These are phyloP conservation scores for Drosophila burlai DNA, from an alignment of 1,140 invertebrate genomes.

Conservation along the genomic window DNA sequence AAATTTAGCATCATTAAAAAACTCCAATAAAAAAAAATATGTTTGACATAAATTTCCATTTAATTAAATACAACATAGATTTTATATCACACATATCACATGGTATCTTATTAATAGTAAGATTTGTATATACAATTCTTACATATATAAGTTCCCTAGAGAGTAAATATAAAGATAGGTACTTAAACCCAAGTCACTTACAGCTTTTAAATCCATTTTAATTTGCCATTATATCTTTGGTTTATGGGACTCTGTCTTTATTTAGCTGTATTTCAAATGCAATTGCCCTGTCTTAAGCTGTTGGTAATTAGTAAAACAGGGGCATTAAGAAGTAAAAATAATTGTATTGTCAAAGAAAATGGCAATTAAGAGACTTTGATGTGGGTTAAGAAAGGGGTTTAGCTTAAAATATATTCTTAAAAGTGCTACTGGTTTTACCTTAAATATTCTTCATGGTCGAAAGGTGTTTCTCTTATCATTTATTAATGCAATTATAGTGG, in stretches of 20 bases:
- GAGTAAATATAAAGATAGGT: conserved; percentile 21
- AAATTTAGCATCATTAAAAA: too few relatives aligned
- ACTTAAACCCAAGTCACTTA: background rate
- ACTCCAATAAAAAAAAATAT: too few relatives aligned
- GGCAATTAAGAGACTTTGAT: conserved; percentile 5
- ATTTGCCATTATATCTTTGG: conserved; percentile 27
- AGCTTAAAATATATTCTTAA: background rate
- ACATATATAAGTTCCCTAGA: conserved; percentile 38
- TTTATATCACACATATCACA: background rate
- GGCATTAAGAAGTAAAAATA: conserved; percentile 26
- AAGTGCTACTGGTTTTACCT: conserved; percentile 17
- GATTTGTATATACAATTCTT: conserved; percentile 13
- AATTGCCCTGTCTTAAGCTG: conserved; percentile 33
- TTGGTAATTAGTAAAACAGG: conserved; percentile 23
- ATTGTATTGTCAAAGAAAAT: conserved; percentile 26
- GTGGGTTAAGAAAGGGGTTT: background rate
- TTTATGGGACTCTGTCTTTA: conserved; percentile 17
- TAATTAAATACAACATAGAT: background rate
- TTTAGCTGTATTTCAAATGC: conserved; percentile 24
- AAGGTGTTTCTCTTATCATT: background rate
- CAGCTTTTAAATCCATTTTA: conserved; percentile 39
- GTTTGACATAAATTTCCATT: too few relatives aligned
- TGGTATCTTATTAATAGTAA: background rate
- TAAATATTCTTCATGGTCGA: background rate
- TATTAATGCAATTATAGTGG: background rate